These are phyloP conservation scores for Tokudaia tokunoshimensis DNA, from an alignment of 2,797 vertebrate species.

Conservation along the genomic window DNA sequence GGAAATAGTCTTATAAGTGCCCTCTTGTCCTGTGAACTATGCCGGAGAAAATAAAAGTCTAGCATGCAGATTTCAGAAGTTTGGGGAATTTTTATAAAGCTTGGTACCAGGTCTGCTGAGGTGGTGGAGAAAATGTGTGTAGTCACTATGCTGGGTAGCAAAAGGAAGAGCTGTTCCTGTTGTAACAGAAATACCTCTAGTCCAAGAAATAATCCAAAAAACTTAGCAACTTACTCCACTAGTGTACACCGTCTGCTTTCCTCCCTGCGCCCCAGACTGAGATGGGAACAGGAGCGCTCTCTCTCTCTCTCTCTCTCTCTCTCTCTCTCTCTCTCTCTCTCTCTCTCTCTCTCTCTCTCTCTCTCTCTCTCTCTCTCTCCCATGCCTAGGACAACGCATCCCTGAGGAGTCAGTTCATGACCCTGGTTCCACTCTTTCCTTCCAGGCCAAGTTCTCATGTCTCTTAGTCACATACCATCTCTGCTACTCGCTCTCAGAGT, in stretches of 20 bases:
- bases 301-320: too few relatives aligned
- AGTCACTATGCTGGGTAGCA: too few relatives aligned
- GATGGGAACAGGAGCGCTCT: background rate
- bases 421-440: background rate
- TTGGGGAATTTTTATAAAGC: background rate
- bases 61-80: background rate
- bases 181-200: background rate
- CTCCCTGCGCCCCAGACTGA: background rate
- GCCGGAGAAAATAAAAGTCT: background rate
- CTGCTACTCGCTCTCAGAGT: background rate
- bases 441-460: rapidly evolving
- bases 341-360: background rate
- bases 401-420: background rate
- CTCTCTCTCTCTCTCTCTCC: background rate
- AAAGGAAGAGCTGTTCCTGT: background rate
- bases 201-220: background rate
- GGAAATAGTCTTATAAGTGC: background rate
- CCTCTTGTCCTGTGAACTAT: background rate
- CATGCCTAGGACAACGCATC: background rate
- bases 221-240: background rate
- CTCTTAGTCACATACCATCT: background rate
- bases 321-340: too few relatives aligned
- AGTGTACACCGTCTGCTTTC: background rate
- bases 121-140: background rate
- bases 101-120: background rate